These are phyloP conservation scores for Idaea aversata DNA, from an alignment of 2,888 invertebrate species.

Conservation along the genomic window DNA sequence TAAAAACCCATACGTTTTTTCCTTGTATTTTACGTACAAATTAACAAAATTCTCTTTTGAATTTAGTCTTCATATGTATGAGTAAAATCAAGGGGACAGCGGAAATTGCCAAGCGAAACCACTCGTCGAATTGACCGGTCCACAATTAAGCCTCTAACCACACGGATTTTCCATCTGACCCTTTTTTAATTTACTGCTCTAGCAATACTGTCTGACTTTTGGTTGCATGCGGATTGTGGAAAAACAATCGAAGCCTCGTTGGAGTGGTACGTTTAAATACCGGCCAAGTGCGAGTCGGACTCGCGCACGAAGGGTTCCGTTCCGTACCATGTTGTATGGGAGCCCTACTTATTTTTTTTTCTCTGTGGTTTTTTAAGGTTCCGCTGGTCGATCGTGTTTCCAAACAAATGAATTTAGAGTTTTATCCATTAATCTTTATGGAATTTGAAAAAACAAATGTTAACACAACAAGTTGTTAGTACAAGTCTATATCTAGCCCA, in stretches of 20 bases:
- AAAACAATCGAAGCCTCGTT: not conserved
- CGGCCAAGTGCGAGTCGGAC: no score
- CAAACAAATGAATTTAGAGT: no score
- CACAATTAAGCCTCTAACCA: constrained; percentile 1
- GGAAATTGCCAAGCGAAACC: not conserved
- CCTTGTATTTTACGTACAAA: not conserved
- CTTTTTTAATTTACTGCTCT: not conserved
- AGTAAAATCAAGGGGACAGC: constrained; percentile 2
- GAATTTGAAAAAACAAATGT: no score
- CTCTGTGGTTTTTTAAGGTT: no score
- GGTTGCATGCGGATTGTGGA: not conserved
- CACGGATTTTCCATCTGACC: not conserved
- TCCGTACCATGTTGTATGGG: no score
- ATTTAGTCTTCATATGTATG: not conserved
- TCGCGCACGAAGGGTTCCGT: no score
- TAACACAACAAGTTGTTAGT: no score
- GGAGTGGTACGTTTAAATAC: not conserved
- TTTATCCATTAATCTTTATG: no score
- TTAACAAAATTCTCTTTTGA: not conserved
- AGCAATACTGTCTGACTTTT: not conserved
- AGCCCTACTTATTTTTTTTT: no score
- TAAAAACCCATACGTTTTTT: no score
- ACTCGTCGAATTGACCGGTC: not conserved
- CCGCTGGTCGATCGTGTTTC: no score
- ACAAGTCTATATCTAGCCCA: no score